A percentile compares a stretch with the other conserved stretches of the same genome.
These are phyloP conservation scores for Sarcophaga subvicina DNA, from an alignment of 2,888 invertebrate genomes.

Conservation along the genomic window DNA sequence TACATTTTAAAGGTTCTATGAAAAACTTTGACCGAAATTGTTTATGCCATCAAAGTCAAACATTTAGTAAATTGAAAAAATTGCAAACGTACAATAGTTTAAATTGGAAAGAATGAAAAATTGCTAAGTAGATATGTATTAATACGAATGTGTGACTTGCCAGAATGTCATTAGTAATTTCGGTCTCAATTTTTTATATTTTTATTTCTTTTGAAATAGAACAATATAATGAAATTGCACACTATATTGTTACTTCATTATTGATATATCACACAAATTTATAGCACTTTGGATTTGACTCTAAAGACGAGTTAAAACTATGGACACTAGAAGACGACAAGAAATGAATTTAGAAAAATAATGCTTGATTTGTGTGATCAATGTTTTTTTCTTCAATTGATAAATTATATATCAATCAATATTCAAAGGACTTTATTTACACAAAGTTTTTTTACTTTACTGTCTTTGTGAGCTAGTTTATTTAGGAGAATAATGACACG, in stretches of 20 bases:
- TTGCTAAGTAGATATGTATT: not conserved
- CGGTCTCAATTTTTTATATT: slow-evolving; percentile 76
- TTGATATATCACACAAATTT: slow-evolving; percentile 63
- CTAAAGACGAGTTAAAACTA: slow-evolving; percentile 53
- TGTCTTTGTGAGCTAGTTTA: not conserved
- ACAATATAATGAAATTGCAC: slow-evolving; percentile 55
- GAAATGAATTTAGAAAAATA: slow-evolving; percentile 69
- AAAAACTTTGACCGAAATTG: slow-evolving; percentile 79
- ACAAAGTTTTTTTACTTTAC: slow-evolving; percentile 76
- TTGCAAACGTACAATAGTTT: slow-evolving; percentile 12
- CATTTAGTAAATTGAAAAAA: slow-evolving; percentile 30
- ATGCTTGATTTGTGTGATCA: slow-evolving; percentile 70
- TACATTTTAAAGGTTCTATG: slow-evolving; percentile 48
- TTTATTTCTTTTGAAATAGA: slow-evolving; percentile 37
- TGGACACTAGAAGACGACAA: slow-evolving; percentile 53
- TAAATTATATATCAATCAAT: slow-evolving; percentile 68
- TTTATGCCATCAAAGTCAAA: slow-evolving; percentile 52
- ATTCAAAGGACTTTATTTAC: slow-evolving; percentile 80
- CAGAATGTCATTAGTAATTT: slow-evolving; percentile 71
- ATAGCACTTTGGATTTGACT: slow-evolving; percentile 59
- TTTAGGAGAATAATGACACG: slow-evolving; percentile 9
- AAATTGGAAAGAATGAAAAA: not conserved
- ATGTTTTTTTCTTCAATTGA: slow-evolving; percentile 73
- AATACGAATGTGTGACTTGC: slow-evolving; percentile 49
- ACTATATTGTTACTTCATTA: slow-evolving; percentile 55